A percentile compares a stretch with the other conserved stretches of the same genome.
These are phyloP conservation scores for Ianthella basta DNA, from an alignment of 37 sponge, comb jelly and placozoan species.

Conservation along the genomic window DNA sequence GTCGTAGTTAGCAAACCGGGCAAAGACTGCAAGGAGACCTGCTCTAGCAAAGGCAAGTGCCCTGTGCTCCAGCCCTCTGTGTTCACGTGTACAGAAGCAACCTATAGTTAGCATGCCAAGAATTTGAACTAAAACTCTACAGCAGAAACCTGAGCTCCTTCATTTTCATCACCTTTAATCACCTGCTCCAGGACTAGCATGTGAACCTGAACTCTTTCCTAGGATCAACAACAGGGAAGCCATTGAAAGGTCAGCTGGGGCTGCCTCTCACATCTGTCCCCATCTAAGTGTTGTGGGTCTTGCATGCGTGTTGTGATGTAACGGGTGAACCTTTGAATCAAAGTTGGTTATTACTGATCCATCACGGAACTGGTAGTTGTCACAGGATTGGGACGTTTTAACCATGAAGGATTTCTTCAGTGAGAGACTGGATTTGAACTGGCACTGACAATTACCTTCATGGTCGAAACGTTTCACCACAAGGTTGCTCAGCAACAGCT, in stretches of 20 bases:
- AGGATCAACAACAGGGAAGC: conserved; percentile 39
- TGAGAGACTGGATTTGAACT: too few species aligned
- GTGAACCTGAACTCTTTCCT: conserved; percentile 70
- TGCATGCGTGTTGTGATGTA: neutral
- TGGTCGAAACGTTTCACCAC: too few species aligned
- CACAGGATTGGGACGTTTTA: too few species aligned
- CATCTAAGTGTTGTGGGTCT: neutral
- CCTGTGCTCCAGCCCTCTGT: neutral
- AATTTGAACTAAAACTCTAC: too few species aligned
- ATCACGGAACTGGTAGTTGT: too few species aligned
- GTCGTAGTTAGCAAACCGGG: conserved; percentile 31
- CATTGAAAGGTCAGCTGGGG: conserved; percentile 46
- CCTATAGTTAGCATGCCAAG: too few species aligned
- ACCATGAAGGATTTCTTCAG: too few species aligned
- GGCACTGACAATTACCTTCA: too few species aligned
- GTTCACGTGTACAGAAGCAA: too few species aligned
- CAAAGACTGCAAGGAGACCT: conserved; percentile 61
- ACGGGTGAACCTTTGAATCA: too few species aligned
- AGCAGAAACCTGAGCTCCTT: too few species aligned
- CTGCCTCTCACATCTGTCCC: neutral
- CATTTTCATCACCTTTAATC: neutral
- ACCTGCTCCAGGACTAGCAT: conserved; percentile 50
- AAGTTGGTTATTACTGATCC: too few species aligned
- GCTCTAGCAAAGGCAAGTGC: conserved; percentile 49
- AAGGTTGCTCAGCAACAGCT: neutral